A percentile compares a stretch with the other conserved stretches of the same genome.
phyloP scores from a whole-genome alignment of 2,113 vertebrate genomes.

The Ophiodon elongatus region DNA sequence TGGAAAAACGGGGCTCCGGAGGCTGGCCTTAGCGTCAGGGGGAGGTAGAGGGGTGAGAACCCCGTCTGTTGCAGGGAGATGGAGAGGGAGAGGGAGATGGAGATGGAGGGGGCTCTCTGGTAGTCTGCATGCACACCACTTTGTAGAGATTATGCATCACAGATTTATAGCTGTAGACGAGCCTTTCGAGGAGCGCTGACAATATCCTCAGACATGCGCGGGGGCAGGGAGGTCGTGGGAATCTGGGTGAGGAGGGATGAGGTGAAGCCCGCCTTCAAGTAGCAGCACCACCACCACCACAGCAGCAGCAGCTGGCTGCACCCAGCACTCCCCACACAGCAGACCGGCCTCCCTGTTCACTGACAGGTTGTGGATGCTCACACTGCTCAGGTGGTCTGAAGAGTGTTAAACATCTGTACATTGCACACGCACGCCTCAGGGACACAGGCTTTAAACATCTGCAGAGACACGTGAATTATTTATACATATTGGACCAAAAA shows the following conservation, averaged over 20 bases:
- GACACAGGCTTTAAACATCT: conserved; percentile 24
- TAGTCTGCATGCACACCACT: conserved; percentile 7
- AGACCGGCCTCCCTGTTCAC: conserved; percentile 27
- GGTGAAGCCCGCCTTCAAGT: conserved; percentile 79
- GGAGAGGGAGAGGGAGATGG: conserved; percentile 23
- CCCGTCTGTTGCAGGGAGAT: conserved; percentile 42
- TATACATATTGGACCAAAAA: conserved; percentile 34
- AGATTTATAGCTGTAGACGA: conserved; percentile 44
- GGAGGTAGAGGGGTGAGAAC: conserved; percentile 51
- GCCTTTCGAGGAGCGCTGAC: conserved; percentile 38
- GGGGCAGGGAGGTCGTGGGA: conserved; percentile 84
- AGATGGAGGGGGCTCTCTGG: conserved; percentile 20
- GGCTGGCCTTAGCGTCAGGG: conserved; percentile 44
- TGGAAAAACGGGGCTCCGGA: conserved; percentile 13
- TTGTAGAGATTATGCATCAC: conserved; percentile 3
- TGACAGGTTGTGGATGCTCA: conserved; percentile 26
- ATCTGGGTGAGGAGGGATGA: conserved; percentile 74
- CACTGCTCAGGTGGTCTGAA: not conserved
- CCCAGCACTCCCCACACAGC: conserved; percentile 26
- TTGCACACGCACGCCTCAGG: conserved; percentile 13
- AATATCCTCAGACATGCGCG: conserved; percentile 66
- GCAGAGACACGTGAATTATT: conserved; percentile 42
- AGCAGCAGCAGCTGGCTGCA: conserved; percentile 59
- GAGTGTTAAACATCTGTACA: not conserved
- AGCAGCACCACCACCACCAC: conserved; percentile 49